These are phyloP conservation scores for Alethe castanea DNA, from an alignment of 2,113 vertebrate genomes.

Conservation along the genomic window DNA sequence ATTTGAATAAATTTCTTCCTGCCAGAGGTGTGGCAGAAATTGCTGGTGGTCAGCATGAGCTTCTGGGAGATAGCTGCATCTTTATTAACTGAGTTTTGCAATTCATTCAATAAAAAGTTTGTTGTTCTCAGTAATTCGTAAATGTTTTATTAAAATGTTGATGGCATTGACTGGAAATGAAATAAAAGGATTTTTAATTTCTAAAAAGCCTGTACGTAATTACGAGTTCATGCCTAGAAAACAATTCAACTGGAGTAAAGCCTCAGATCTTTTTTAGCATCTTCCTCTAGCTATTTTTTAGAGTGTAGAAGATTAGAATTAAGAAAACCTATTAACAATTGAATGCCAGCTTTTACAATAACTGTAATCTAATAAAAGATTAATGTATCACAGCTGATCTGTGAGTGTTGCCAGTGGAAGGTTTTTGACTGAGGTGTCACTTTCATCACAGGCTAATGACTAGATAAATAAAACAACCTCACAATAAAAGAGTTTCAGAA, in stretches of 20 bases:
- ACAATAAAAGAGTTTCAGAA: slow-evolving; percentile 30
- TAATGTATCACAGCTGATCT: slow-evolving; percentile 48
- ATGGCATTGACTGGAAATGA: neutral
- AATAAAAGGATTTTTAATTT: neutral
- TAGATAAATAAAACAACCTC: slow-evolving; percentile 55
- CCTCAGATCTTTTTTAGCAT: slow-evolving; percentile 16
- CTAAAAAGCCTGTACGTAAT: slow-evolving; percentile 11
- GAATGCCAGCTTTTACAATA: slow-evolving; percentile 45
- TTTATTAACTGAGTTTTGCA: neutral
- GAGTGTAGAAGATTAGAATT: slow-evolving; percentile 35
- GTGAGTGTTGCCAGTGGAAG: slow-evolving; percentile 30
- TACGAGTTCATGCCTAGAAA: neutral
- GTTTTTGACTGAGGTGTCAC: slow-evolving; percentile 29
- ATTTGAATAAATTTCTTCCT: neutral
- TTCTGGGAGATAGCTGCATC: neutral
- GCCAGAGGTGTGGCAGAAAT: neutral
- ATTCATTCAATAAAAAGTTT: neutral
- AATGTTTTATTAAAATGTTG: neutral
- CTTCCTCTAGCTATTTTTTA: slow-evolving; percentile 43
- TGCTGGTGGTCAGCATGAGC: neutral
- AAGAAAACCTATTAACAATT: slow-evolving; percentile 50
- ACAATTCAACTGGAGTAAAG: neutral
- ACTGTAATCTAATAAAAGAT: slow-evolving; percentile 64
- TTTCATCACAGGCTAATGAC: slow-evolving; percentile 42
- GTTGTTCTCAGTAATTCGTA: neutral